Base-by-base conservation (phyloP, 2,113 vertebrate genomes). In the Dicrurus megarhynchus region DNA sequence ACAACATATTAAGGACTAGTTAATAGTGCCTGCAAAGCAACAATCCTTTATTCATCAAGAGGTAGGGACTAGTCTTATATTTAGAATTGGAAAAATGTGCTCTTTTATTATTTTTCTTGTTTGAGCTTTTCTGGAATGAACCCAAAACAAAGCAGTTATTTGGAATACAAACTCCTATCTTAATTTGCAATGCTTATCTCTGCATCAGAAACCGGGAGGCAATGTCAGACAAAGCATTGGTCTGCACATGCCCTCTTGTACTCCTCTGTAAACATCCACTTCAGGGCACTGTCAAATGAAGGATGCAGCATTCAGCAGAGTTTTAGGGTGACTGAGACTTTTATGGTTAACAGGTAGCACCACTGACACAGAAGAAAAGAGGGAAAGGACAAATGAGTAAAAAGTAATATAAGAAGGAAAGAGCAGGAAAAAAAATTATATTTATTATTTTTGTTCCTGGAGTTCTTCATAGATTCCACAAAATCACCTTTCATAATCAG, bases 101-200 rank as follows among this genome's bases (percentile, higher is more conserved):
- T 39, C 4, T 39, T 56, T 71, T 76, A 9, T 65, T 52, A 37
- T 73, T 89, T 90, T 73, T 11, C 7, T 74, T 81, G 46, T 52
- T 90, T 74, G 30, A 5, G 2, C 3, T 65, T 46, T 93, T 81
- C 56, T 89, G 68, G 59, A 94, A 57, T 75, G 37, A 87, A 82
- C 5, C 49, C 64, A 60, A 93, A 91, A 67, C 27, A 84, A 82
- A 74, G 42, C 14, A 78, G 28, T 20, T 78, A 64, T 74, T 90
- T 84, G 35, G 20, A 91, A 94, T 79, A 82, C 73, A 95, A 89
- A 70, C 7, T 19, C 50, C 21, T 63, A 56, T 22, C 68, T 84
- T 79, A 63, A 95, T 95, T 91, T 82, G 69, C 73, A 91, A 85
- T 94, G 44, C 64, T 30, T 87, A 84, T 84, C 24, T 63, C 18